Conservation (phyloP, 1,140 invertebrate species). For the Papilio polytes region DNA sequence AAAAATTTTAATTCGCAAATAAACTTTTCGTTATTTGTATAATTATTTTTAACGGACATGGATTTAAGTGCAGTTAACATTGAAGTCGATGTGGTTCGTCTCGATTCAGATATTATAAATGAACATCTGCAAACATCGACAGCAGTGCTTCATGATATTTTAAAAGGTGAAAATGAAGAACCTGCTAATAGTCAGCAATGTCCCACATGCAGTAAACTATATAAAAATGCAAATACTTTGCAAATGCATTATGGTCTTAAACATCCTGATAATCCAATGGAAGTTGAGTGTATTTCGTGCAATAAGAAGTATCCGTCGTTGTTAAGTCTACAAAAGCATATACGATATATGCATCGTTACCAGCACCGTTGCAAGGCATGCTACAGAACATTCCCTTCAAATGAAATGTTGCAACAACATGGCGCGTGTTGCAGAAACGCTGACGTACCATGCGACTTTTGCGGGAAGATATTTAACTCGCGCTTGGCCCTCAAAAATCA, state of each 20-base stretch:
- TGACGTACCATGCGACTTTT: conserved; percentile 54
- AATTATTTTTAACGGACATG: conserved; percentile 39
- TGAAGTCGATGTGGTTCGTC: conserved; percentile 58
- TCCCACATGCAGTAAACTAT: conserved; percentile 60
- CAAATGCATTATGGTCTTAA: conserved; percentile 56
- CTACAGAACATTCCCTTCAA: conserved; percentile 60
- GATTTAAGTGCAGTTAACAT: conserved; percentile 49
- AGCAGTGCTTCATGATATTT: conserved; percentile 61
- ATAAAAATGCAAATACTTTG: conserved; percentile 60
- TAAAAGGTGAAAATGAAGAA: conserved; percentile 48
- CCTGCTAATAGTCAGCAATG: conserved; percentile 46
- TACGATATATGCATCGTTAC: conserved; percentile 66
- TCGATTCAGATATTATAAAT: conserved; percentile 60
- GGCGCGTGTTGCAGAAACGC: conserved; percentile 49
- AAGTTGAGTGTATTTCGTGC: conserved; percentile 56
- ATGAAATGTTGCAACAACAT: conserved; percentile 51
- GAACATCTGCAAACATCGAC: conserved; percentile 62
- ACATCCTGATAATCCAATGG: conserved; percentile 53
- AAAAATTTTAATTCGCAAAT: not conserved
- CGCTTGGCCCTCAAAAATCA: conserved; percentile 65
- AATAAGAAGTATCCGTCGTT: conserved; percentile 63
- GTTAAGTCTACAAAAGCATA: conserved; percentile 67
- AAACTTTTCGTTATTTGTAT: not conserved
- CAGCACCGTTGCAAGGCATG: conserved; percentile 62
- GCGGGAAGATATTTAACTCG: conserved; percentile 62